Evolutionary conservation across 2,113 vertebrate genomes (phyloP).

Genomic region (Gavia stellata): DNA sequence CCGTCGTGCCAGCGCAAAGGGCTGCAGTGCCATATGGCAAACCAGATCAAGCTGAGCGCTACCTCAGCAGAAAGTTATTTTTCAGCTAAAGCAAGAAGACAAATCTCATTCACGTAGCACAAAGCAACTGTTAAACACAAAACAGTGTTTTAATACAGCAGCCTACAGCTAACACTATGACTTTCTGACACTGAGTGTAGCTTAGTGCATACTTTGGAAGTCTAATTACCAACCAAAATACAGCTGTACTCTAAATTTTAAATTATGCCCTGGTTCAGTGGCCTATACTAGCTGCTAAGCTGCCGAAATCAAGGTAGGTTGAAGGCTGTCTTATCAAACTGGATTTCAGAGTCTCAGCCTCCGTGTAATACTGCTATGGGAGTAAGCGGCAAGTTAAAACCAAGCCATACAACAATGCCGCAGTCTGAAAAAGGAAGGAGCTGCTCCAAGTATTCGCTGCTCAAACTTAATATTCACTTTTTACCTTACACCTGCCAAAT

Average conservation of each 20-base stretch:
- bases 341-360: background rate
- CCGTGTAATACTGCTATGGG: rapidly evolving
- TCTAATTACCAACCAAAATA: background rate
- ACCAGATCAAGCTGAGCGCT: background rate
- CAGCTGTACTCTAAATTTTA: background rate
- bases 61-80: background rate
- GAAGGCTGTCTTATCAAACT: background rate
- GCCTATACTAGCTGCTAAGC: background rate
- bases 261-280: background rate
- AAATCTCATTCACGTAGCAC: background rate
- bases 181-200: background rate
- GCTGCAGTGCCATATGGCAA: background rate
- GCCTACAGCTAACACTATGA: background rate
- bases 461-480: background rate
- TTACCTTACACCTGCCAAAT: background rate
- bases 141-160: background rate
- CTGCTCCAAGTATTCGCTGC: background rate
- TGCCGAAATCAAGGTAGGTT: background rate
- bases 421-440: background rate
- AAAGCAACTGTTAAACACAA: background rate
- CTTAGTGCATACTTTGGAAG: background rate
- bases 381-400: background rate
- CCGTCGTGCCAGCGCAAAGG: background rate
- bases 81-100: background rate
- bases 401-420: background rate